Base-by-base conservation (phyloP, 1,140 invertebrate species). In the Hermetia illucens region DNA sequence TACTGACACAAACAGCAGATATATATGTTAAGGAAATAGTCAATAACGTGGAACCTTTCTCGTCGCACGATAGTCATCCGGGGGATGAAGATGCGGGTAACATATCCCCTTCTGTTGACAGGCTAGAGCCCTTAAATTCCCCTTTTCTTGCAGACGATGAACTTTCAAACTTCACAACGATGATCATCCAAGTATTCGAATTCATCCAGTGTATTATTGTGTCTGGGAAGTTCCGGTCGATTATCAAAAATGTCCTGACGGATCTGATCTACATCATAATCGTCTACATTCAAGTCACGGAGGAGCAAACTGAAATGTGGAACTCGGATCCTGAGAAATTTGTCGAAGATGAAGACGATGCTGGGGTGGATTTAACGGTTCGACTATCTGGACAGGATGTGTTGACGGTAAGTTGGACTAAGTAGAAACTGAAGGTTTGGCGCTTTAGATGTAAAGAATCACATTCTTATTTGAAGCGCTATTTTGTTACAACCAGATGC, bases 281-380 rank as follows among this genome's bases (percentile, higher is more conserved):
- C 25, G 64, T 82, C 21, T 82, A 79, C 44, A 79, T 79, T 72
- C 79, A 85, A 64, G 75, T 86, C 37, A 81, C 79, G 4, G 75
- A 82, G 42, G 78, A 84, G 47, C 77, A 83, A 62, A 73, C 77
- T 32, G 67, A 74, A 48, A 52, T 69, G 21, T 86, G 82, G 82
- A 70, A 66, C 22, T 66, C 61, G 20, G 77, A 77, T 66, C 76
- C 78, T 0, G 76, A 79, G 50, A 73, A 75, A 45, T 85, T 82
- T 64, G 75, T 84, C 4, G 79, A 82, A 46, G 81, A 86, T 51
- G 82, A 86, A 50, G 78, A 82, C 51, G 74, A 82, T 40, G 70
- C 74, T 35, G 70, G 69, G 2, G 77, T 70, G 33, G 70, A 72
- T 4, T 79, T 80, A 43, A 80, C 79, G 17, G 74, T 86, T n/a